These are phyloP conservation scores for Protodeltote pygarga DNA, from an alignment of 2,888 invertebrate genomes.

Conservation along the genomic window DNA sequence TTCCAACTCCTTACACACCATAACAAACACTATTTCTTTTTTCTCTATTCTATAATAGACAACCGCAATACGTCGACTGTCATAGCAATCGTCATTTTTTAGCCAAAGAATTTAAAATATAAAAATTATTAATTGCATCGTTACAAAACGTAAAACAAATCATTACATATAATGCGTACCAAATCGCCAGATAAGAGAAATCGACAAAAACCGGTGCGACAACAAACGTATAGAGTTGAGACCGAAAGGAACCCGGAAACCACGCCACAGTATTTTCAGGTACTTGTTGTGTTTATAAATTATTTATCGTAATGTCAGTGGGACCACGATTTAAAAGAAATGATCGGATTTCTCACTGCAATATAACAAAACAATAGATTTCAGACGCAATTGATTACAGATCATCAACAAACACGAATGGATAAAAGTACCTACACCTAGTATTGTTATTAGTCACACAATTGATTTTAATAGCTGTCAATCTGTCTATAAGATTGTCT, in stretches of 20 bases:
- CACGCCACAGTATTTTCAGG: conserved; percentile 77
- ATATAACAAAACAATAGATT: neutral
- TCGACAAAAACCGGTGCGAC: conserved; percentile 56
- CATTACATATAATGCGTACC: conserved; percentile 56
- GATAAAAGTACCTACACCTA: no score
- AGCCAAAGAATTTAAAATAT: no score
- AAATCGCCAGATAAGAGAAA: conserved; percentile 54
- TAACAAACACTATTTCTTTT: conserved; percentile 5
- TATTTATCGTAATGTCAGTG: conserved; percentile 35
- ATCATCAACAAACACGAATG: no score
- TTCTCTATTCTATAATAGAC: neutral
- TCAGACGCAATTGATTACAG: neutral
- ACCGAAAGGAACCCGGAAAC: conserved; percentile 70
- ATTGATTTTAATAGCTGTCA: no score
- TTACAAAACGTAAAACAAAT: conserved; percentile 41
- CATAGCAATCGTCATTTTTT: conserved; percentile 30
- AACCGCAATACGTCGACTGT: conserved; percentile 15
- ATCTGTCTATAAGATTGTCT: no score
- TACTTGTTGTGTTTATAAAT: conserved; percentile 52
- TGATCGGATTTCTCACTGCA: neutral
- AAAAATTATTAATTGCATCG: conserved; percentile 33
- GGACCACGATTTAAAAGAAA: conserved; percentile 32
- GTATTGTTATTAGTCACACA: no score
- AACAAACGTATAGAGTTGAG: conserved; percentile 57
- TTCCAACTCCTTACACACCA: neutral